These are phyloP conservation scores for Clarias platycephalus DNA, from an alignment of 2,797 vertebrate species.

Conservation along the genomic window DNA sequence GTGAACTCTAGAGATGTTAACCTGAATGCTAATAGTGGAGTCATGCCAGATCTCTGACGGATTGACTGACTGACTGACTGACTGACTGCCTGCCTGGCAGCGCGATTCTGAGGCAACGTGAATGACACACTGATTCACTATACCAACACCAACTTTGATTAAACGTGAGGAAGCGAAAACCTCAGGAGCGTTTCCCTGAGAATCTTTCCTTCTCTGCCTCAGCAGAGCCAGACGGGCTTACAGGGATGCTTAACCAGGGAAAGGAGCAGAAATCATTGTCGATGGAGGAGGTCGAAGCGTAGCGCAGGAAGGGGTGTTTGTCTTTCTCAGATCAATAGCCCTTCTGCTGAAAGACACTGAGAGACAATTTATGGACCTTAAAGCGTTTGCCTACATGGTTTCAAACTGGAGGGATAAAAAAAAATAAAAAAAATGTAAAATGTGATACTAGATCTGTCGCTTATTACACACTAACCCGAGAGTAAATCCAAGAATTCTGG, in stretches of 20 bases:
- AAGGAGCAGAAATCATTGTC: conserved; percentile 30
- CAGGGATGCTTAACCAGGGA: conserved; percentile 15
- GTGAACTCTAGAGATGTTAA: conserved; percentile 69
- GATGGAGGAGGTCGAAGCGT: conserved; percentile 38
- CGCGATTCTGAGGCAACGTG: conserved; percentile 44
- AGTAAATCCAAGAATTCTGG: neutral
- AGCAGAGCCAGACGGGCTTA: conserved; percentile 19
- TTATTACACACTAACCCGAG: neutral
- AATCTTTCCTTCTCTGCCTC: conserved; percentile 15
- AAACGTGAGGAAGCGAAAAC: conserved; percentile 52
- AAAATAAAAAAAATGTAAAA: conserved; percentile 8
- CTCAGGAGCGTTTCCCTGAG: conserved; percentile 24
- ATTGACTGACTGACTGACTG: conserved; percentile 46
- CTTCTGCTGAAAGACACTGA: conserved; percentile 59
- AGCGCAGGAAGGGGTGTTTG: conserved; percentile 63
- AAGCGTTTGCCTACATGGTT: conserved; percentile 14
- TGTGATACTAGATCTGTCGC: neutral
- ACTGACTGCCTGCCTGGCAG: conserved; percentile 39
- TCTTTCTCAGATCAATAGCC: conserved; percentile 73
- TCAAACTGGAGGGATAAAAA: neutral
- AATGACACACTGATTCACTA: conserved; percentile 62
- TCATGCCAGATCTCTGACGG: conserved; percentile 48
- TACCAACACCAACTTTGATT: conserved; percentile 65
- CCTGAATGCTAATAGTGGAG: conserved; percentile 64
- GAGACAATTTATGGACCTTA: conserved; percentile 71